A percentile compares a stretch with the other conserved stretches of the same genome.
These are phyloP conservation scores for Rissa tridactyla DNA, from an alignment of 2,113 vertebrate species.

Conservation along the genomic window DNA sequence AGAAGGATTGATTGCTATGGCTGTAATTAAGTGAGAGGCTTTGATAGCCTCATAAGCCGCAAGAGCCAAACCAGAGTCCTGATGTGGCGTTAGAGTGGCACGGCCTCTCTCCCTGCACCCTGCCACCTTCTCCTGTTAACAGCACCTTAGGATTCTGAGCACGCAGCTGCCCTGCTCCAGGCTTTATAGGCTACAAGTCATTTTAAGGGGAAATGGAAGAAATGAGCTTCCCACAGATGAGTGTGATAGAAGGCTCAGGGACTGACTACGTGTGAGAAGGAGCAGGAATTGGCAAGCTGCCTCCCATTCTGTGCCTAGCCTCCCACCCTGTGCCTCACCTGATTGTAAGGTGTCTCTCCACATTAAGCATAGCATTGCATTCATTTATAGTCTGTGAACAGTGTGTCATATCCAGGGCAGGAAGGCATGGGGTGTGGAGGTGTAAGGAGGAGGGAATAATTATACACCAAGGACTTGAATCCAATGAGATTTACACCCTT, in stretches of 20 bases:
- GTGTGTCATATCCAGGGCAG: neutral
- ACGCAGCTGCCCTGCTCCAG: slow-evolving; percentile 17
- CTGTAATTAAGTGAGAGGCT: slow-evolving; percentile 38
- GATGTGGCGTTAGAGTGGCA: neutral
- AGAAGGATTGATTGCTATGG: slow-evolving; percentile 23
- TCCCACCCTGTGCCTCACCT: neutral
- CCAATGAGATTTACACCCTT: slow-evolving; percentile 12
- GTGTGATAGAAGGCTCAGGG: neutral
- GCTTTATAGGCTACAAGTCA: slow-evolving; percentile 40
- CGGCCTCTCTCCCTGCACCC: neutral
- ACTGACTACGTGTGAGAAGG: neutral
- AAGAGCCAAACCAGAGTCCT: neutral
- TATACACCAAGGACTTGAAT: slow-evolving; percentile 2
- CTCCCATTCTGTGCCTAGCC: neutral
- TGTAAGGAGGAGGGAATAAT: neutral
- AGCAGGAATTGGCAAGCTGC: neutral
- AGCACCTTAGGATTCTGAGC: slow-evolving; percentile 14
- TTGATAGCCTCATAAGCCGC: neutral
- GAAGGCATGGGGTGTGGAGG: neutral
- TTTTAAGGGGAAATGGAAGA: slow-evolving; percentile 29
- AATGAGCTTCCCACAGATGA: slow-evolving; percentile 20
- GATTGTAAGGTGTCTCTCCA: neutral
- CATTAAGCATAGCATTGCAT: neutral
- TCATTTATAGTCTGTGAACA: neutral
- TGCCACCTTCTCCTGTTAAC: neutral